Evolutionary conservation across 2,113 vertebrate genomes (phyloP), one percentile per base, ranked within the genome.

Genomic region (Cheilinus undulatus): DNA sequence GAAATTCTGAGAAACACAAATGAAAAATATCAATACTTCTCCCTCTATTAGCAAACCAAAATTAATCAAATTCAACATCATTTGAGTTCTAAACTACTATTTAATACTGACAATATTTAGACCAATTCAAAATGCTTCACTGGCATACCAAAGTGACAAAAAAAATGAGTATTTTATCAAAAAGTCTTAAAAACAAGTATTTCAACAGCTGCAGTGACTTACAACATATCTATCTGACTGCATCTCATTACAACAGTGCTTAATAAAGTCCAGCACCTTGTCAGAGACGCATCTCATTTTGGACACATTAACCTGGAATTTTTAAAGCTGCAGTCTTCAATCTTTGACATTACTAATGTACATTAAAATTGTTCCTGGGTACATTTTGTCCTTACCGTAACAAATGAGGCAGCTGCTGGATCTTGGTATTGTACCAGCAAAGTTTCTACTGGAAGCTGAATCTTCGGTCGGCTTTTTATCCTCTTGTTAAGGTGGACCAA

Each of bases 391-490:
- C 58, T 63, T 90, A 99, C 98, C 34, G 98, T 99, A 67, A 99
- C 98, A 90, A 99, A 99, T 52, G 97, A 98, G 24, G 97, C 96
- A 0, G 98, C 98, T 30, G 97, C 94, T 69, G 98, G 98, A 87
- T 99, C 98, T 82, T 99, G 98, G 86, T 99, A 99, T 46, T 99
- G 98, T 52, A 99, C 97, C 72, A 99, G 84, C 24, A 99, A 89
- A 0, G 98, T 99, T 91, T 99, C 98, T 46, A 99, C 97, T 1
- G 98, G 98, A 12, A 99, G 94, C 48, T 99, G 97, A 81, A 99
- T 97, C 93, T 95, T 97, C 24, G 97, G 97, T 26, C 98, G 91
- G 86, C 98, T 99, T 92, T 99, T 99, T 76, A 99, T 99, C 65
- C 98, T 94, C 73, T 99, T 99, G 88, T 99, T 99, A 71, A 99